A percentile compares a stretch with the other conserved stretches of the same genome.
Evolutionary conservation across 2,888 invertebrate genomes (phyloP).

Genomic region (Pantelozetes paolii): DNA sequence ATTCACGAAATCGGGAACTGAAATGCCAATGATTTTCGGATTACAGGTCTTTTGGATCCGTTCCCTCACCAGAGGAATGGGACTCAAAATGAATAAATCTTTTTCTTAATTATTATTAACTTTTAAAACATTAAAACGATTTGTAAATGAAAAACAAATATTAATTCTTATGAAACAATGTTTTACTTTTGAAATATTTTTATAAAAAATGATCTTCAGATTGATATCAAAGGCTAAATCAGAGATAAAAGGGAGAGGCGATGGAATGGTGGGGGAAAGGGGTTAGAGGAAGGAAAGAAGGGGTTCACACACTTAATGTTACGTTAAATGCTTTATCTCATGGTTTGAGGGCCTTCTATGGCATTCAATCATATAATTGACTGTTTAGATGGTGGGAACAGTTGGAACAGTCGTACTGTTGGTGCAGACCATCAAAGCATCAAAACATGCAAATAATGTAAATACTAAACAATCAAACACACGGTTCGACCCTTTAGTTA

Average conservation of each 20-base stretch:
- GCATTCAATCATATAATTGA: conserved; percentile 36
- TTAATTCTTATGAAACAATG: neutral
- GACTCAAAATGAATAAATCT: neutral
- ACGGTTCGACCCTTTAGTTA: neutral
- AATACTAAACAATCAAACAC: neutral
- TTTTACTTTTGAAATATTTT: neutral
- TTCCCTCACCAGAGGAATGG: neutral
- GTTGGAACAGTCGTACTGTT: neutral
- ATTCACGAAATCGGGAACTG: conserved; percentile 8
- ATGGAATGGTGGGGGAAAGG: neutral
- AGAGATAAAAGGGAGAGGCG: conserved; percentile 10
- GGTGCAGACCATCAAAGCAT: conserved; percentile 4
- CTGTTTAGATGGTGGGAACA: conserved; percentile 28
- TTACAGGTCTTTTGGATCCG: neutral
- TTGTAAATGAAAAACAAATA: neutral
- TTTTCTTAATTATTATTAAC: neutral
- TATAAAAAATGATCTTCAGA: neutral
- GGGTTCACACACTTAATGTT: conserved; percentile 32
- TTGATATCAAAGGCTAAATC: neutral
- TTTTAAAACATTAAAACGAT: too few species aligned
- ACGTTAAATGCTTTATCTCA: conserved; percentile 24
- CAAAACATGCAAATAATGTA: conserved; percentile 3
- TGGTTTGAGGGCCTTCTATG: conserved; percentile 22
- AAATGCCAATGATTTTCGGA: neutral
- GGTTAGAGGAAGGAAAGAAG: neutral